Evolutionary conservation across 2,113 vertebrate genomes (phyloP).

Genomic region (Semicossyphus pulcher): DNA sequence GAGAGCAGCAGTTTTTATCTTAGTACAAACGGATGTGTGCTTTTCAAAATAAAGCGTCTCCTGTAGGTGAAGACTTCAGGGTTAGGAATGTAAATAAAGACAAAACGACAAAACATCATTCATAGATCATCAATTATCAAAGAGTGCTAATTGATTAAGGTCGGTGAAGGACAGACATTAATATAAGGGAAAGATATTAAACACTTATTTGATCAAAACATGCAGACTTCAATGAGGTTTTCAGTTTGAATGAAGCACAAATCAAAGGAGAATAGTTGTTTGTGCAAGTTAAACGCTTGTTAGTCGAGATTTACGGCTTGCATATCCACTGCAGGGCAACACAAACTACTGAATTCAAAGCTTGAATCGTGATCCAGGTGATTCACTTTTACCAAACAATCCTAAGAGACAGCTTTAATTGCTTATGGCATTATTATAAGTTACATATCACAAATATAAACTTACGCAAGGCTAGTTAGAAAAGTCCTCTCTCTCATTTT

Average conservation of each 20-base stretch:
- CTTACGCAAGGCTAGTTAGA: no score
- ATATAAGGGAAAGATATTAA: neutral
- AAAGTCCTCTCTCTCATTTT: neutral
- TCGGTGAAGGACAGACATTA: neutral
- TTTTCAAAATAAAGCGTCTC: slow-evolving; percentile 29
- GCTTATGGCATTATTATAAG: no score
- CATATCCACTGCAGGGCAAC: slow-evolving; percentile 75
- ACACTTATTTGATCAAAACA: neutral
- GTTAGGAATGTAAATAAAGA: slow-evolving; percentile 9
- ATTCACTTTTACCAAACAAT: no score
- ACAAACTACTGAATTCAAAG: neutral
- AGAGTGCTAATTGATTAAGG: neutral
- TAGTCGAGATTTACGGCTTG: slow-evolving; percentile 66
- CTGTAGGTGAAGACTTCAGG: slow-evolving; percentile 29
- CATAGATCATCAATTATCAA: slow-evolving; percentile 14
- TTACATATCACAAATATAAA: no score
- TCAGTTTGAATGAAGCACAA: slow-evolving; percentile 52
- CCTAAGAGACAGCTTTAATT: no score
- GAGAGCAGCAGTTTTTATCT: no score
- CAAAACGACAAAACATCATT: slow-evolving; percentile 62
- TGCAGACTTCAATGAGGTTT: slow-evolving; percentile 47
- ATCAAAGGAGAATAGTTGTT: slow-evolving; percentile 17
- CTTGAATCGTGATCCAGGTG: neutral
- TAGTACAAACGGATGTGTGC: no score
- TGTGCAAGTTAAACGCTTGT: slow-evolving; percentile 8